Percentiles rank a stretch among this genome's conserved stretches.
Evolutionary conservation across 2,113 vertebrate species (phyloP).

Genomic region (Tragelaphus imberbis): DNA sequence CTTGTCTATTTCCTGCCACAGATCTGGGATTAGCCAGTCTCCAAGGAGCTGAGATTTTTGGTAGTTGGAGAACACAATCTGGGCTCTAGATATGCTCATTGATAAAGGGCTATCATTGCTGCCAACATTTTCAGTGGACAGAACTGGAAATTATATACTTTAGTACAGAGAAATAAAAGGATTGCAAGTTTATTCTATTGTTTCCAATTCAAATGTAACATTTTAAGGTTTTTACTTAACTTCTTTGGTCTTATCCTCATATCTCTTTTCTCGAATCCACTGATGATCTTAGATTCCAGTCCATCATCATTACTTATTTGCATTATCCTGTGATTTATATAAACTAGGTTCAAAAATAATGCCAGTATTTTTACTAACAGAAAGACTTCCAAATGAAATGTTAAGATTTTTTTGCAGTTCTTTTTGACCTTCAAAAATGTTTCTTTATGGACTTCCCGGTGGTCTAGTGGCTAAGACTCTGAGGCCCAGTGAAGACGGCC

Average conservation of each 20-base stretch:
- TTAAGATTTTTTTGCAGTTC: conserved; percentile 1
- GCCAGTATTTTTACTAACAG: not conserved
- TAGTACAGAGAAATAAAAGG: not conserved
- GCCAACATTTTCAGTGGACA: not conserved
- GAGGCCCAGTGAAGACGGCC: not conserved
- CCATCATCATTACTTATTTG: conserved; percentile 38
- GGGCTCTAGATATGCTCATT: not conserved
- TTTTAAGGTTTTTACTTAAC: conserved; percentile 19
- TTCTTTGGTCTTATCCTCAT: conserved; percentile 32
- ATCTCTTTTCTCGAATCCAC: not conserved
- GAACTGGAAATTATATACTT: not conserved
- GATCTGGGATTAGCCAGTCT: not conserved
- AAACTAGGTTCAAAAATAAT: conserved; percentile 35
- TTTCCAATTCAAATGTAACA: not conserved
- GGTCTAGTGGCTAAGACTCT: not conserved
- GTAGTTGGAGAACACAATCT: not conserved
- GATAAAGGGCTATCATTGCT: not conserved
- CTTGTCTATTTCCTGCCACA: not conserved
- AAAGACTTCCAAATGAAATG: conserved; percentile 25
- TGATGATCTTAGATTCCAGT: not conserved
- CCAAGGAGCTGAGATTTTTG: not conserved
- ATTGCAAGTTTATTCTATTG: not conserved
- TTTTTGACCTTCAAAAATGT: conserved; percentile 20
- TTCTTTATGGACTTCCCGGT: not conserved
- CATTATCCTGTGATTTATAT: conserved; percentile 2